phyloP scores from a whole-genome alignment of 2,888 invertebrate species.

The Eledone cirrhosa region DNA sequence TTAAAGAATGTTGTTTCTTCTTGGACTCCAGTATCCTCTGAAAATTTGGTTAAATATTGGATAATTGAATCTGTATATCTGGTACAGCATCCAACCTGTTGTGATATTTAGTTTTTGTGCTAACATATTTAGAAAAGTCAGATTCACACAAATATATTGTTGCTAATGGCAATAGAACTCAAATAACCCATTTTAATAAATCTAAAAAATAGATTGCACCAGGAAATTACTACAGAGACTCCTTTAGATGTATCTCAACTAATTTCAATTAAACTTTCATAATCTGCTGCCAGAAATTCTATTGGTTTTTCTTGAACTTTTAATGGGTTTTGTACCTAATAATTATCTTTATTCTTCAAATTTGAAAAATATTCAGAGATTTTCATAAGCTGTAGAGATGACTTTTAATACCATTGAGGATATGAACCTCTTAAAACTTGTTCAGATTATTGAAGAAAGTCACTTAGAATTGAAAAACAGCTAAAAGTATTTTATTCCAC shows the following conservation, averaged over 20 bases:
- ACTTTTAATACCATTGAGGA: neutral
- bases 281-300: neutral
- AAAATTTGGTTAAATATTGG: neutral
- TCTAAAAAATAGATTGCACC: neutral
- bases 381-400: neutral
- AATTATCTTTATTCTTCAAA: neutral
- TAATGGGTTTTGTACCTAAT: neutral
- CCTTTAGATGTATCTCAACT: neutral
- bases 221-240: neutral
- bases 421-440: neutral
- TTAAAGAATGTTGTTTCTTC: too few species aligned
- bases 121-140: neutral
- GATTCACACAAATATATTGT: neutral
- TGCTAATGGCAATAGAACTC: neutral
- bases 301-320: neutral
- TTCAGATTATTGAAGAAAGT: neutral
- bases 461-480: neutral
- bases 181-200: neutral
- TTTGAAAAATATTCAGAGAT: neutral
- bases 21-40: neutral
- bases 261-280: neutral
- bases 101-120: neutral
- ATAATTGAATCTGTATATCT: neutral
- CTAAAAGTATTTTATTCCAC: constrained; percentile 4
- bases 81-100: neutral